Evolutionary conservation across 1,140 invertebrate species (phyloP).

Genomic region (Manduca sexta): DNA sequence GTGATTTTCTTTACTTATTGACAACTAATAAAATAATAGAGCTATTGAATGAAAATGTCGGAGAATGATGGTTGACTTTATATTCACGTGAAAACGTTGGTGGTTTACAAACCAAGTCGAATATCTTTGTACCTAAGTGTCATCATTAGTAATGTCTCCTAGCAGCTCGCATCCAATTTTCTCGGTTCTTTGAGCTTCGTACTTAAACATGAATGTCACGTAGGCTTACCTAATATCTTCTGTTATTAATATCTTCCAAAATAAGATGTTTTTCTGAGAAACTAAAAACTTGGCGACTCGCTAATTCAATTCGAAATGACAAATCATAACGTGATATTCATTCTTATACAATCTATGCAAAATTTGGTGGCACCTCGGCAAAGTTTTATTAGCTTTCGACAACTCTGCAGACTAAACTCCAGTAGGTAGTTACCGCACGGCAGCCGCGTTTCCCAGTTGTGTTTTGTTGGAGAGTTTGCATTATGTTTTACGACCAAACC

Average conservation of each 20-base stretch:
- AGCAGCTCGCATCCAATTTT: too few species aligned
- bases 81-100: too few species aligned
- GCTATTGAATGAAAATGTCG: too few species aligned
- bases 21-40: too few species aligned
- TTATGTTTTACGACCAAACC: conserved; percentile 7
- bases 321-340: conserved; percentile 12
- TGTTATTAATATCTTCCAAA: neutral
- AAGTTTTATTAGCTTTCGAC: conserved; percentile 28
- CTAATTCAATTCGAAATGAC: conserved; percentile 4
- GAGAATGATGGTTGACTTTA: too few species aligned
- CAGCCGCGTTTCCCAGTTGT: conserved; percentile 8
- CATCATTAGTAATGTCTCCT: too few species aligned
- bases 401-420: conserved; percentile 19
- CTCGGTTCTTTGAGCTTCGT: too few species aligned
- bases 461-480: conserved; percentile 16
- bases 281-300: neutral
- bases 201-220: neutral
- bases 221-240: neutral
- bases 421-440: conserved; percentile 15
- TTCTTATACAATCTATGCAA: conserved; percentile 13
- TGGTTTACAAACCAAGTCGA: too few species aligned
- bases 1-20: too few species aligned
- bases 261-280: neutral
- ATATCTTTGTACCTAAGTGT: too few species aligned
- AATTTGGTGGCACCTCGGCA: conserved; percentile 12